A percentile compares a stretch with the other conserved stretches of the same genome.
These are phyloP conservation scores for Saguinus imperator DNA, from an alignment of 2,113 vertebrate genomes.

Conservation along the genomic window DNA sequence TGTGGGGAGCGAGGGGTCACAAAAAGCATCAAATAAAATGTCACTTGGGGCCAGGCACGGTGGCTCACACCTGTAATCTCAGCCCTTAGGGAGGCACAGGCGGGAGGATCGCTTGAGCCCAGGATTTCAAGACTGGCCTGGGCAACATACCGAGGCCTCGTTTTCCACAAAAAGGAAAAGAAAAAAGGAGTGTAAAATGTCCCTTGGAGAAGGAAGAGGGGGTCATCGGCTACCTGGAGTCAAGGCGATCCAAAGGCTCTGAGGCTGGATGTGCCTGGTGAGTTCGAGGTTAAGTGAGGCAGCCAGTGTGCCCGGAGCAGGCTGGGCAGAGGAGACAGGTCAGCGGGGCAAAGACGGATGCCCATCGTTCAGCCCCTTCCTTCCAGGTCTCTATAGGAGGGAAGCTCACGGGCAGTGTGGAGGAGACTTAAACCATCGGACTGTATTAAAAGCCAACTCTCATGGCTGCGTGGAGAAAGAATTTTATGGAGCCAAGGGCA, in stretches of 20 bases:
- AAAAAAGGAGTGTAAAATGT: not conserved
- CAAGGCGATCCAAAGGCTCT: not conserved
- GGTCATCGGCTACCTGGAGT: not conserved
- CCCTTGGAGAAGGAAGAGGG: not conserved
- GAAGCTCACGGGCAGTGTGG: not conserved
- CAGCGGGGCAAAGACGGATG: rapidly evolving
- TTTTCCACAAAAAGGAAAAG: too few relatives aligned
- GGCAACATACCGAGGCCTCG: too few relatives aligned
- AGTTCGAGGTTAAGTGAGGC: not conserved
- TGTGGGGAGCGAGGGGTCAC: too few relatives aligned
- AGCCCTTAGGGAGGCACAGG: too few relatives aligned
- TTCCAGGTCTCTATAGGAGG: rapidly evolving
- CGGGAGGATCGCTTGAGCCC: too few relatives aligned
- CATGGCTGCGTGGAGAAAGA: rapidly evolving
- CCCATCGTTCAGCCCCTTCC: not conserved
- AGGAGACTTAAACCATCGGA: not conserved
- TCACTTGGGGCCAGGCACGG: not conserved
- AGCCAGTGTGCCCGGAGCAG: not conserved
- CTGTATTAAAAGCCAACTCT: not conserved
- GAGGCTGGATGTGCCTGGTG: not conserved
- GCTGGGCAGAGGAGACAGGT: not conserved
- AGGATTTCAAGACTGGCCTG: too few relatives aligned
- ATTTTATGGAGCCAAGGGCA: not conserved
- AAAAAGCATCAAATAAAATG: not conserved
- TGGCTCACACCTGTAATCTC: too few relatives aligned